Evolutionary conservation across 2,888 invertebrate species (phyloP), one percentile per base, ranked within the genome.

Genomic region (Neelides folsomi): DNA sequence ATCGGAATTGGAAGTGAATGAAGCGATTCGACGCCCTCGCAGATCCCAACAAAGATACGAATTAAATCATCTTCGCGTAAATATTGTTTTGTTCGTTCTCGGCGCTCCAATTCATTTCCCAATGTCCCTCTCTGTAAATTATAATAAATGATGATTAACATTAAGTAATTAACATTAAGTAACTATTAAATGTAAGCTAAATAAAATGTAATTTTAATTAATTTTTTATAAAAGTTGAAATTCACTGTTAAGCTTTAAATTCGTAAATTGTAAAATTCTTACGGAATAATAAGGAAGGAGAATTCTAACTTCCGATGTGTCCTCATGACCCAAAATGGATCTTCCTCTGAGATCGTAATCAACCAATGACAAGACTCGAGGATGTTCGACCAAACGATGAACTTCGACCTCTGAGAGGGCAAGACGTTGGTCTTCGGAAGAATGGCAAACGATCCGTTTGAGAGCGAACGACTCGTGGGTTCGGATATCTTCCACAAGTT

Each of bases 371-470:
- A 86, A 77, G 15, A 88, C 77, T 68, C 83, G 82, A 2, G 79
- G 79, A 69, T 86, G 84, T 57, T 78, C 75, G 20, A 86, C 71
- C 64, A 77, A 73, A 52, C 78, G 77, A 68, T 82, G 81, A 66
- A 81, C 80, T 63, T 83, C 80, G 43, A 85, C 79, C 72, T 88
- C 88, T 57, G 77, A 76, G 66, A 80, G 55, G 8, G 63, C 62
- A 27, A 66, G 55, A 45, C 64, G 77, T 67, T 86, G 83, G 68
- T 88, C 87, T 59, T 82, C 82, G 53, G 78, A 73, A 55, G 82
- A 79, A 69, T 87, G 86, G 66, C 86, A 86, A n/a, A 77, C 76
- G 53, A 87, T 83, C 65, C 83, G 76, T 71, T 88, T 88, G 42
- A 87, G 71, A 6, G 86, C 88, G 71, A 78, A 86, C 58, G 76